phyloP scores from a whole-genome alignment of 2,113 vertebrate genomes.

The Ovibos moschatus region DNA sequence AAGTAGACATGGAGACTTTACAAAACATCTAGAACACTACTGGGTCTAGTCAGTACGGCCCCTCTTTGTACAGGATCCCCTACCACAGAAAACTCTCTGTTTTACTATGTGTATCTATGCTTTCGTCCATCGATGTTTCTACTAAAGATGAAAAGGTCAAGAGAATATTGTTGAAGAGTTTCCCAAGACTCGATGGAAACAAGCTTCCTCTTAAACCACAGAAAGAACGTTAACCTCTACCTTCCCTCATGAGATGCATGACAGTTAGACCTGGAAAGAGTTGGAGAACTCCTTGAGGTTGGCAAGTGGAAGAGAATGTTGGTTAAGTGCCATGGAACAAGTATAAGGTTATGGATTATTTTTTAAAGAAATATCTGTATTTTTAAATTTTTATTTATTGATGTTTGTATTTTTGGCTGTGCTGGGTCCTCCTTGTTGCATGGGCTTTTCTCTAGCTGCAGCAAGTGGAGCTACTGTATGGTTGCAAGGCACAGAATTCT shows the following conservation, averaged over 20 bases:
- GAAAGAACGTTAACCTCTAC: not conserved
- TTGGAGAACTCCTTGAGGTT: not conserved
- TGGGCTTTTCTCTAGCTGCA: not conserved
- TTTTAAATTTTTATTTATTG: not conserved
- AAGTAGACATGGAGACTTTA: not conserved
- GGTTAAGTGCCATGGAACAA: not conserved
- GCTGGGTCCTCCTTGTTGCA: not conserved
- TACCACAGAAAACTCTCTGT: not conserved
- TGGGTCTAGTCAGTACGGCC: rapidly evolving
- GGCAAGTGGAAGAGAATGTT: not conserved
- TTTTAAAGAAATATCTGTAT: not conserved
- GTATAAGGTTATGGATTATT: no score
- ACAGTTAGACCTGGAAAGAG: not conserved
- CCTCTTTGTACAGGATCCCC: rapidly evolving
- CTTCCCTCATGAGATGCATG: not conserved
- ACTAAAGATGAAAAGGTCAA: not conserved
- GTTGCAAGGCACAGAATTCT: not conserved
- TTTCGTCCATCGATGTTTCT: not conserved
- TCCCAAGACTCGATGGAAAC: not conserved
- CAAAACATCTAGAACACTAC: not conserved
- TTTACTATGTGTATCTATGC: not conserved
- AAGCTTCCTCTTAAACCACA: not conserved
- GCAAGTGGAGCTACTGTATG: not conserved
- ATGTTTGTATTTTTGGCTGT: not conserved
- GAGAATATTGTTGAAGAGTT: not conserved